phyloP scores from a whole-genome alignment of 1,140 invertebrate genomes.

The Zaprionus vittiger region DNA sequence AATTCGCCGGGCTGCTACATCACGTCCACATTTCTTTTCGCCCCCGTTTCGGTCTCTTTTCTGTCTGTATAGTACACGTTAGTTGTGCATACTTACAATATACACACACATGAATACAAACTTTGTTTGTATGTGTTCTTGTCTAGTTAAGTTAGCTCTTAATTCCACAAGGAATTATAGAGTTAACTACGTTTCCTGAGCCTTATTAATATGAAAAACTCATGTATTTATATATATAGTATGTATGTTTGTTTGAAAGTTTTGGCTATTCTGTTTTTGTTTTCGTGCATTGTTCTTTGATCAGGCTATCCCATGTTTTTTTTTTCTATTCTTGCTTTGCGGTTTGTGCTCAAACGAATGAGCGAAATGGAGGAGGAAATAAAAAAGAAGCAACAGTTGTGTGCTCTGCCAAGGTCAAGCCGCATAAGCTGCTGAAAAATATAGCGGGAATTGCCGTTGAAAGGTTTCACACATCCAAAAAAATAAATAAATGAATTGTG shows the following conservation, averaged over 20 bases:
- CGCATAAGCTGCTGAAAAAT: not conserved
- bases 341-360: not conserved
- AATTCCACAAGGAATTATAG: constrained; percentile 12
- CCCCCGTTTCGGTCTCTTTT: not conserved
- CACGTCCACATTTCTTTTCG: not conserved
- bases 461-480: not conserved
- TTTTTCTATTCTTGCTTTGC: not conserved
- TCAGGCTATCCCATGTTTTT: not conserved
- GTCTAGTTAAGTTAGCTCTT: constrained; percentile 1
- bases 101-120: constrained; percentile 20
- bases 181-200: constrained; percentile 1
- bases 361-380: not conserved
- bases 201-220: constrained; percentile 3
- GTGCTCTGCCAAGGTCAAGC: constrained; percentile 18
- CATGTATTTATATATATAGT: not conserved
- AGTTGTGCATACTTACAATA: not conserved
- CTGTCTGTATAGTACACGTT: too few relatives aligned
- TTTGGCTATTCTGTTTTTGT: constrained; percentile 1
- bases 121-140: constrained; percentile 9
- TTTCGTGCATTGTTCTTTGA: constrained; percentile 1
- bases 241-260: not conserved
- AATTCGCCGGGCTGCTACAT: not conserved
- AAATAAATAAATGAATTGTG: not conserved
- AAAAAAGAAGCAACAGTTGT: constrained; percentile 14
- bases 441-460: not conserved